Base-by-base conservation (phyloP, 2,888 invertebrate species). In the Petrophora chlorosata region DNA sequence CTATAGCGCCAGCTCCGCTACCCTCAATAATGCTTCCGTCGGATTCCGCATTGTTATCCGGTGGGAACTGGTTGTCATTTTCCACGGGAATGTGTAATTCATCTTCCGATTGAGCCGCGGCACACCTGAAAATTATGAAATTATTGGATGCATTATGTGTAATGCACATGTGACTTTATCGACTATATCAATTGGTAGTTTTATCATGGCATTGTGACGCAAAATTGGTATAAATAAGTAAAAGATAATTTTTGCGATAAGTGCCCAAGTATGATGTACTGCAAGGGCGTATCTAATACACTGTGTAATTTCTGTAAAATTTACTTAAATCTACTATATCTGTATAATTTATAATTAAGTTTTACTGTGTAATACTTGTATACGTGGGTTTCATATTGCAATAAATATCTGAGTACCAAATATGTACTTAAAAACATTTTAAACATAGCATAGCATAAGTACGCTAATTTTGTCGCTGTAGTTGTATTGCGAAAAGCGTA, bases 221-320 rank as follows among this genome's bases (percentile, higher is more conserved):
- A 78, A 73, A 79, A 76, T 78, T 76, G 67, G 73, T 77, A 68
- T 64, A 64, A 62, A 67, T 65, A 79, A 76, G 77, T 73, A 75
- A 67, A 53, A 75, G 84, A 86, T 85, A 87, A 86, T 79, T 77
- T 70, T 70, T 59, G 68, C 76, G 85, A 87, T 85, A 87, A 74
- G 59, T 64, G 10, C 28, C 25, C 19, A 49, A 38, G 32, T 17
- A 42, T 30, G 30, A 83, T 67, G 54, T 64, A 68, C 70, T 72
- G 67, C 67, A 80, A 82, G 82, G 82, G 80, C 80, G 75, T 75
- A 70, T 70, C 73, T 69, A 59, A 63, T 51, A 61, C 62, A 56
- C 53, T 51, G 40, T 60, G 54, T 68, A 58, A 5, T 22, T 5
- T n/a, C n/a, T n/a, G n/a, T n/a, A n/a, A n/a, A n/a, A n/a, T n/a